Base-by-base conservation (phyloP, 1,140 invertebrate species). In the Drosophila tsacasi region DNA sequence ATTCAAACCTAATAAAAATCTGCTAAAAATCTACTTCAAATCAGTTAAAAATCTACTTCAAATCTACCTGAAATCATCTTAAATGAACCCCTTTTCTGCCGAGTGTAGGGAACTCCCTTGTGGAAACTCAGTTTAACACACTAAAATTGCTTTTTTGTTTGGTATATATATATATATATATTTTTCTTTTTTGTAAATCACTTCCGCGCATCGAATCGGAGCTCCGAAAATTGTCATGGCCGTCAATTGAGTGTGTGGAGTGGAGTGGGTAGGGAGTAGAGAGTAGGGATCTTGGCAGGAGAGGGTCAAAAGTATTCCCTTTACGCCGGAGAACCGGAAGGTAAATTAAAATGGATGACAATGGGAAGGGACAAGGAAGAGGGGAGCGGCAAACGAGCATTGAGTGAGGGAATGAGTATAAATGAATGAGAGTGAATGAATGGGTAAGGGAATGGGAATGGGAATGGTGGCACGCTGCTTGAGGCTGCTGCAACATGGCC, bases 261-360 rank as follows among this genome's bases (percentile, higher is more conserved):
- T 9, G 54, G 37, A 65, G 32, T 39, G 44, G n/a, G 17, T 12
- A 27, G 27, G 27, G 32, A 19, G 13, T 17, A 23, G 46, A 13
- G 46, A 27, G 44, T n/a, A 21, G 49, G 23, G 60, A 42, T 49
- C 49, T 49, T 1, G 49, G 15, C 35, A 49, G 42, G 42, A 62
- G 59, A 67, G 58, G 49, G 65, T 76, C 73, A 77, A 79, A 81
- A 73, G 59, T 57, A 39, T 39, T 57, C 54, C 35, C 54, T 25
- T 54, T 57, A 19, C 39, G 54, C 54, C 54, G 30, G 54, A 49
- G 79, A 90, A 84, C 84, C 84, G 84, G 84, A 87, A 87, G 85
- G 81, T 90, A 90, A 90, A 90, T 90, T 90, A 90, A 90, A 85
- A 90, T 90, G 85, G 85, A 90, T 90, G 85, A 90, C 85, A 90